Conservation (phyloP, 2,888 invertebrate species). For the Ormia ochracea region DNA sequence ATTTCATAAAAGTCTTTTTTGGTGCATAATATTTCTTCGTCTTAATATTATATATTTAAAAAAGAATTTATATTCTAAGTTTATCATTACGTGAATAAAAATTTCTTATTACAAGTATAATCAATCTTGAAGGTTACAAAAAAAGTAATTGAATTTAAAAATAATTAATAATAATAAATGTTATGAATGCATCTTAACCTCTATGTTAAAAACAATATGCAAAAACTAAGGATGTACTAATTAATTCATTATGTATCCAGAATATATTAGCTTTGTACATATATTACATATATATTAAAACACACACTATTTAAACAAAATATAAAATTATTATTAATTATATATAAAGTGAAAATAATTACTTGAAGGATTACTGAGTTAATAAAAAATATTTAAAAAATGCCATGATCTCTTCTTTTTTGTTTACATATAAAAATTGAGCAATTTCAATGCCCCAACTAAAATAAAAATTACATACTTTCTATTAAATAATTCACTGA, state of each 20-base stretch:
- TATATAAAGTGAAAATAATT: conserved; percentile 37
- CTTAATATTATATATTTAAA: conserved; percentile 4
- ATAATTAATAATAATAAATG: not conserved
- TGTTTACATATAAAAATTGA: too few species aligned
- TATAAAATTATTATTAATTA: conserved; percentile 48
- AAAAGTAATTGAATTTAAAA: conserved; percentile 3
- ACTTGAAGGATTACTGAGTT: conserved; percentile 58
- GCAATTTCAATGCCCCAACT: too few species aligned
- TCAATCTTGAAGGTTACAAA: conserved; percentile 29
- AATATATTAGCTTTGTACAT: conserved; percentile 61
- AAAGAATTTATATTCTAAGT: too few species aligned
- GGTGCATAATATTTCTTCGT: conserved; percentile 42
- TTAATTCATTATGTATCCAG: conserved; percentile 39
- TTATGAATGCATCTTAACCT: conserved; percentile 43
- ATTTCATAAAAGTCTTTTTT: conserved; percentile 33
- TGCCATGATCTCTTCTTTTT: too few species aligned
- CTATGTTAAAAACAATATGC: conserved; percentile 52
- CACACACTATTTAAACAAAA: conserved; percentile 45
- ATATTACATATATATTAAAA: conserved; percentile 12
- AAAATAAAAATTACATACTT: too few species aligned
- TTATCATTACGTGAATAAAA: not conserved
- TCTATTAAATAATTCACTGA: too few species aligned
- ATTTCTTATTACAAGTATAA: not conserved
- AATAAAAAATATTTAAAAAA: conserved; percentile 52
- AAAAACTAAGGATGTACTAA: conserved; percentile 37